phyloP scores from a whole-genome alignment of 2,113 vertebrate species.

The Smithornis capensis region DNA sequence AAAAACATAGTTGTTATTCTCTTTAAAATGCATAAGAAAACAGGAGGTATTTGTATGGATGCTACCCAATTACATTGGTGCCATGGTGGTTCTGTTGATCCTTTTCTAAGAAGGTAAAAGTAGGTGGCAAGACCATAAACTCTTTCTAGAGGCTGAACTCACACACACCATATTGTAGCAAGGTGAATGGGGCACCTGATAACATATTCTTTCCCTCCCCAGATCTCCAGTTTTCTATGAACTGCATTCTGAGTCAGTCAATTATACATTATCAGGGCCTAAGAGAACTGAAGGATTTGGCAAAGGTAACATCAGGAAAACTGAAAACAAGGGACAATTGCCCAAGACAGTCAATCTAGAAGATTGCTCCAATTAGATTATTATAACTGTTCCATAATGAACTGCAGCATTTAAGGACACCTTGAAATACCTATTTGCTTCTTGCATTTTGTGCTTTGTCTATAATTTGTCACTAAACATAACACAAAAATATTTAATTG shows the following conservation, averaged over 20 bases:
- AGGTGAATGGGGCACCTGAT: not conserved
- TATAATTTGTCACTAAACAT: slow-evolving; percentile 16
- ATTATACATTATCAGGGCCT: not conserved
- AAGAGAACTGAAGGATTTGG: slow-evolving; percentile 22
- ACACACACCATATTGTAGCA: not conserved
- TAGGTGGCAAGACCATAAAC: not conserved
- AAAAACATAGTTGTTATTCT: slow-evolving; percentile 40
- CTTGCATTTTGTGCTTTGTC: slow-evolving; percentile 50
- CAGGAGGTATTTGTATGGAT: slow-evolving; percentile 43
- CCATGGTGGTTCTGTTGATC: slow-evolving; percentile 17
- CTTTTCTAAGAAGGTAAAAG: slow-evolving; percentile 51
- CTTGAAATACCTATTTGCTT: slow-evolving; percentile 44
- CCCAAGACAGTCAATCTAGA: slow-evolving; percentile 34
- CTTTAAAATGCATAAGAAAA: slow-evolving; percentile 33
- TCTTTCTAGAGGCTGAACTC: not conserved
- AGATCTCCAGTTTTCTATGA: not conserved
- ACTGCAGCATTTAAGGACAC: slow-evolving; percentile 65
- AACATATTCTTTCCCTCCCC: not conserved
- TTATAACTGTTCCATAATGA: slow-evolving; percentile 38
- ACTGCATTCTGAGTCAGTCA: not conserved
- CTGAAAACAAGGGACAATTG: slow-evolving; percentile 36
- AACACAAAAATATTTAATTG: slow-evolving; percentile 49
- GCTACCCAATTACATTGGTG: not conserved
- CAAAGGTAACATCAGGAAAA: slow-evolving; percentile 49
- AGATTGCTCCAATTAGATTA: slow-evolving; percentile 41